phyloP scores from a whole-genome alignment of 2,113 vertebrate genomes.

The Rhineura floridana region DNA sequence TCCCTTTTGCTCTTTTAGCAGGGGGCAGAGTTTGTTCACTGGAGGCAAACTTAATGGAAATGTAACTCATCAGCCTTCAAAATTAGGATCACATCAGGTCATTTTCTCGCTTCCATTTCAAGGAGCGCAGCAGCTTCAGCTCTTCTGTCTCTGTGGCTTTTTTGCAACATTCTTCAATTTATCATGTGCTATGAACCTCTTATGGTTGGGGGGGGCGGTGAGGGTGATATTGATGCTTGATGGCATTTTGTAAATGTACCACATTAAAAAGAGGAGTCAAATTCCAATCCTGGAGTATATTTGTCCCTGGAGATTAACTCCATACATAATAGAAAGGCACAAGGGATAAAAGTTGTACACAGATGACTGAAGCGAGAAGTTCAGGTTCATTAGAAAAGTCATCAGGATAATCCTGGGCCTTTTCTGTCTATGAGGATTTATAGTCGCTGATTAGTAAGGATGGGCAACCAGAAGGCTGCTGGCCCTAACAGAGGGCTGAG shows the following conservation, averaged over 20 bases:
- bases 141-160: background rate
- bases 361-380: background rate
- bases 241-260: conserved; percentile 49
- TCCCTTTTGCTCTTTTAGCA: conserved; percentile 42
- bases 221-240: conserved; percentile 25
- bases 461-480: background rate
- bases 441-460: too few species aligned
- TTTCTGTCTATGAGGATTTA: accelerated
- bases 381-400: background rate
- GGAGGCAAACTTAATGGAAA: conserved; percentile 53
- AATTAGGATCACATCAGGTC: conserved; percentile 61
- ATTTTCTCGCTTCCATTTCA: conserved; percentile 68
- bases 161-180: conserved; percentile 55
- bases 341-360: background rate
- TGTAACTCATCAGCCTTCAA: conserved; percentile 47
- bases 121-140: conserved; percentile 35
- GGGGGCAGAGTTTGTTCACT: conserved; percentile 46
- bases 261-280: conserved; percentile 27
- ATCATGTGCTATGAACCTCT: conserved; percentile 48
- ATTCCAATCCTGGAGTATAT: background rate
- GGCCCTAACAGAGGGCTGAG: background rate
- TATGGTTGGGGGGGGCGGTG: too few species aligned
- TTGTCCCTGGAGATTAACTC: conserved; percentile 2
- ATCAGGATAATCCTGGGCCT: background rate
- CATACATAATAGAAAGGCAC: background rate